Conservation (phyloP, 2,113 vertebrate genomes). For the Xenopus borealis region DNA sequence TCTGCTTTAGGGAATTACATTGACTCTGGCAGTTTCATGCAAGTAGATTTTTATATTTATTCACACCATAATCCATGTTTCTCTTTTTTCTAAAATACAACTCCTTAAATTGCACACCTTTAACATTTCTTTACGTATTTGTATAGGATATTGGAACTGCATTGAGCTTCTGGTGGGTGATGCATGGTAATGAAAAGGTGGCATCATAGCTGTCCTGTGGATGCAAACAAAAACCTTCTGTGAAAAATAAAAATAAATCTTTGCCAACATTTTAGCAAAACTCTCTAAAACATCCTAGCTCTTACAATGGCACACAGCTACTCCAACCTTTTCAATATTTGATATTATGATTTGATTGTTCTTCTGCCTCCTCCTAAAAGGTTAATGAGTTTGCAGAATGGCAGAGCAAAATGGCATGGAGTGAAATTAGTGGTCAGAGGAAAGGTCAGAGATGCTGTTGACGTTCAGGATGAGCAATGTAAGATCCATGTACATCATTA, state of each 20-base stretch:
- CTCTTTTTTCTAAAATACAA: too few species aligned
- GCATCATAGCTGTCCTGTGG: too few species aligned
- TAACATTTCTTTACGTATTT: too few species aligned
- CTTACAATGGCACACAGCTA: not conserved
- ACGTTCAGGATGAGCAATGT: slow-evolving; percentile 17
- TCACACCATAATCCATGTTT: too few species aligned
- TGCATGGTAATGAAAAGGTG: too few species aligned
- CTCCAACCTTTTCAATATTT: slow-evolving; percentile 34
- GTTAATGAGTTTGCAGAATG: slow-evolving; percentile 34
- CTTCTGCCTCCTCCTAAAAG: slow-evolving; percentile 25
- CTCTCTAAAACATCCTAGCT: not conserved
- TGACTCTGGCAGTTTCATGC: too few species aligned
- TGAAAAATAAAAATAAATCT: not conserved
- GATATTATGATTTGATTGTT: slow-evolving; percentile 33
- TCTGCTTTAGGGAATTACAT: too few species aligned
- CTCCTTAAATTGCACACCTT: too few species aligned
- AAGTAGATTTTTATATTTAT: too few species aligned
- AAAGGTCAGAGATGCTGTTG: slow-evolving; percentile 26
- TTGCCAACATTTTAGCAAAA: not conserved
- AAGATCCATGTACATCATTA: slow-evolving; percentile 3
- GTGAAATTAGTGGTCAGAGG: slow-evolving; percentile 33
- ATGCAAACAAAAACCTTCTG: too few species aligned
- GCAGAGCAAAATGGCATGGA: slow-evolving; percentile 23
- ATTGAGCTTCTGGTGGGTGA: too few species aligned
- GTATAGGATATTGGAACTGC: too few species aligned